Conservation (phyloP, 2,888 invertebrate genomes). For the Kuschelorhynchus macadamiae region DNA sequence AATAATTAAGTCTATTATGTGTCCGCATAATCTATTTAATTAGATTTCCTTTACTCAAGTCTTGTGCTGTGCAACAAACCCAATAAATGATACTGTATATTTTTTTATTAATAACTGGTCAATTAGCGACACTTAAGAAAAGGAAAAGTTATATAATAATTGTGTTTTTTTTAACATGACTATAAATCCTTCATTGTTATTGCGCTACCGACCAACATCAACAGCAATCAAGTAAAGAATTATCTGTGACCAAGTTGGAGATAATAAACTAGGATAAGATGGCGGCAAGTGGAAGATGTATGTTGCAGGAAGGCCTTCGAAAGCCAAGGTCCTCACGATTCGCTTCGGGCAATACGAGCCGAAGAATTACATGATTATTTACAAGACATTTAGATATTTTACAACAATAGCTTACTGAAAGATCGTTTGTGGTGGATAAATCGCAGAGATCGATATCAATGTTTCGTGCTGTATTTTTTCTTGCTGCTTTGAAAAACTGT, state of each 20-base stretch:
- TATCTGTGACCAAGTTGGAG: slow-evolving; percentile 28
- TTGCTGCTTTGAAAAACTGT: too few relatives aligned
- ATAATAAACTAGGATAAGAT: slow-evolving; percentile 56
- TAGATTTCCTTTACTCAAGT: too few relatives aligned
- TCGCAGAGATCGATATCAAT: slow-evolving; percentile 20
- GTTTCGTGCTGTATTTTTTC: slow-evolving; percentile 19
- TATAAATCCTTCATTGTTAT: slow-evolving; percentile 26
- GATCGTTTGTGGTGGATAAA: slow-evolving; percentile 15
- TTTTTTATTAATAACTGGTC: too few relatives aligned
- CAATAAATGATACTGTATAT: too few relatives aligned
- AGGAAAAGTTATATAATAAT: not conserved
- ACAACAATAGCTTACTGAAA: slow-evolving; percentile 23
- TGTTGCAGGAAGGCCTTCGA: slow-evolving; percentile 62
- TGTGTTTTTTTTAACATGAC: slow-evolving; percentile 13
- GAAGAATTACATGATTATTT: slow-evolving; percentile 39
- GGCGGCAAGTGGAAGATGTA: slow-evolving; percentile 60
- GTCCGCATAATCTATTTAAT: too few relatives aligned
- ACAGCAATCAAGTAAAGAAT: slow-evolving; percentile 32
- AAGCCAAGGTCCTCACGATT: slow-evolving; percentile 63
- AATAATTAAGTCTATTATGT: too few relatives aligned
- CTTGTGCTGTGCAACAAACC: too few relatives aligned
- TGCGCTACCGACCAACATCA: slow-evolving; percentile 19
- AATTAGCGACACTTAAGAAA: too few relatives aligned
- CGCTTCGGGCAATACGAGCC: slow-evolving; percentile 53
- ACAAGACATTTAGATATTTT: slow-evolving; percentile 15